Conservation (phyloP, 2,888 invertebrate species). For the Tetragnatha montana region DNA sequence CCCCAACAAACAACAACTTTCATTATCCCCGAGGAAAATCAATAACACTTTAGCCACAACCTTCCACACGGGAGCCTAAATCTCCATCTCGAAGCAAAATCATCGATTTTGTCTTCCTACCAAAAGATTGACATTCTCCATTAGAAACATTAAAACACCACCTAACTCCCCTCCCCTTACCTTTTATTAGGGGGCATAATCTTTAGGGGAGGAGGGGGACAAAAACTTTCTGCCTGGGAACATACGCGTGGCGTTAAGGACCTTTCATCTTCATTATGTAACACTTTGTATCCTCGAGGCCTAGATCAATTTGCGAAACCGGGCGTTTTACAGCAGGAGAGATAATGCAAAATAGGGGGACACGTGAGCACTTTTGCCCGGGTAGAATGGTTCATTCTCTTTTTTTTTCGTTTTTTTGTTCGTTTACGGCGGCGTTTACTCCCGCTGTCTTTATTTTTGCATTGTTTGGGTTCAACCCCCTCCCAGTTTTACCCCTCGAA, state of each 20-base stretch:
- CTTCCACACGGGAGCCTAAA: background rate
- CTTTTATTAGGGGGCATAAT: constrained; percentile 49
- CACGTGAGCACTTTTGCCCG: background rate
- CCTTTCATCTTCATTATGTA: constrained; percentile 62
- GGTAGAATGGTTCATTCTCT: background rate
- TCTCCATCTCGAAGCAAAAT: background rate
- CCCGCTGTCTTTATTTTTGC: background rate
- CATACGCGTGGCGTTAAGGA: constrained; percentile 24
- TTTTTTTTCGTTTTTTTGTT: background rate
- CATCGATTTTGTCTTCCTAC: background rate
- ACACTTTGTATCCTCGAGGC: constrained; percentile 26
- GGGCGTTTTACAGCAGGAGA: background rate
- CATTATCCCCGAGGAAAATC: background rate
- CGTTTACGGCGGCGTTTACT: background rate
- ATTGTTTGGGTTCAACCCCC: background rate
- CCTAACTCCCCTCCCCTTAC: background rate
- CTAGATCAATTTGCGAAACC: background rate
- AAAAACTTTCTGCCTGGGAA: constrained; percentile 2
- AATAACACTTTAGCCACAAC: background rate
- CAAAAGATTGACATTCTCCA: constrained; percentile 44
- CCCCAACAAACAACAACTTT: background rate
- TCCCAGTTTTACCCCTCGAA: background rate
- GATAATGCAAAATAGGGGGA: background rate
- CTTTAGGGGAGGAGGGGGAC: background rate
- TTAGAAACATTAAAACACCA: constrained; percentile 58